Base-by-base conservation (phyloP, 1,140 invertebrate species). In the Zaprionus kolodkinae region DNA sequence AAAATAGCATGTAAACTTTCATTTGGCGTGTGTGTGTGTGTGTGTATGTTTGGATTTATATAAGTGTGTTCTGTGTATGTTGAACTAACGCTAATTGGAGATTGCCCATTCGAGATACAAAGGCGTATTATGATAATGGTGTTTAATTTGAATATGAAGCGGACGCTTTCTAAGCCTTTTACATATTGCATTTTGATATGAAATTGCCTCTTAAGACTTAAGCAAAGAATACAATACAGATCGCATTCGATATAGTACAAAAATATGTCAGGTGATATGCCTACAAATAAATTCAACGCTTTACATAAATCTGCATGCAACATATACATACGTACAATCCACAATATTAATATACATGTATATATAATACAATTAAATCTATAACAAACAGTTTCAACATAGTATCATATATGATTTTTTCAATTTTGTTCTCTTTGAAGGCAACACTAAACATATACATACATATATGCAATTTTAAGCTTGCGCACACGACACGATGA, bases 271-370 rank as follows among this genome's bases (percentile, higher is more conserved):
- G 43, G 66, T 75, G 80, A 88, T 87, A 88, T 88, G 84, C 84
- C 78, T 87, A 88, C 54, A 83, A 88, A 81, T 84, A 87, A 87
- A 68, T 78, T 87, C 80, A 88, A 87, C 85, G 84, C 80, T 72
- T 52, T 82, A 65, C 61, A 78, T 84, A 72, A 69, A 45, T 60
- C 40, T 50, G 54, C 54, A 68, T 61, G 72, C 71, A 73, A 73
- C 65, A 73, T n/a, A 73, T 66, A 57, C 55, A 35, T 25, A 57
- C 35, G 25, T n/a, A 30, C 35, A 11, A 27, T 54, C 13, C 17
- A 45, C 43, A 17, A 65, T 64, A 55, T 61, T n/a, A 50, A 15
- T 61, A 43, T 54, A 43, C 60, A 33, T 61, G 21, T 52, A 55
- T 69, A 48, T 72, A 52, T 33, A 54, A 13, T 65, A 65, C n/a